Base-by-base conservation (phyloP, 1,140 invertebrate genomes). In the Drosophila ficusphila region DNA sequence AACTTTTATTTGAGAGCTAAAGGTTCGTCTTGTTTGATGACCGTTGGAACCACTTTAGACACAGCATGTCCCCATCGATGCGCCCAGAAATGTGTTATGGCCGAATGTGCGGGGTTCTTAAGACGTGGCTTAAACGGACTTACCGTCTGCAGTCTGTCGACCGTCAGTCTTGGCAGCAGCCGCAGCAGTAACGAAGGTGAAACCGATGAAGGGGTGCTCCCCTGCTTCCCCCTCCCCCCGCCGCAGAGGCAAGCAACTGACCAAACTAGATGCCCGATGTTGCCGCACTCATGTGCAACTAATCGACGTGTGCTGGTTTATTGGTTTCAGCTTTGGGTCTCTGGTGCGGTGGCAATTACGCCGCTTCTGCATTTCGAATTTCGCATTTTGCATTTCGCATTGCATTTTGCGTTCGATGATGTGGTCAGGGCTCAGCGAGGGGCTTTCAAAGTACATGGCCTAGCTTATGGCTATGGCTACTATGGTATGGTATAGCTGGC, bases 261-360 rank as follows among this genome's bases (percentile, higher is more conserved):
- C 23, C 39, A 12, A 19, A 12, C 18, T 27, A 23, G 36, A 52
- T 72, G 51, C 19, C 29, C 39, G 34, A 54, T 47, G 68, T 44
- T 73, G 61, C 67, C 72, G 78, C 78, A 82, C 76, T 82, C 78
- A 76, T 81, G 78, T 82, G 69, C 78, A 82, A 74, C 79, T 81
- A 81, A 77, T 81, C 79, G 78, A 82, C 69, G 58, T 79, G 79
- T 82, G 78, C 77, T 60, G 77, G 78, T 69, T 77, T 82, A 81
- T 82, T 81, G 79, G 78, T 81, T 81, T 81, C 67, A 68, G 65
- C 56, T 57, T 67, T 53, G 39, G 46, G 53, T 56, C 58, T 56
- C 52, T 52, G 56, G 48, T 67, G 79, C 64, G 49, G 68, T 76
- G 79, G 79, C 78, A 81, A 82, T 81, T 82, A 82, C 69, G 69